Base-by-base conservation (phyloP, 2,888 invertebrate species). In the Acleris sparsana region DNA sequence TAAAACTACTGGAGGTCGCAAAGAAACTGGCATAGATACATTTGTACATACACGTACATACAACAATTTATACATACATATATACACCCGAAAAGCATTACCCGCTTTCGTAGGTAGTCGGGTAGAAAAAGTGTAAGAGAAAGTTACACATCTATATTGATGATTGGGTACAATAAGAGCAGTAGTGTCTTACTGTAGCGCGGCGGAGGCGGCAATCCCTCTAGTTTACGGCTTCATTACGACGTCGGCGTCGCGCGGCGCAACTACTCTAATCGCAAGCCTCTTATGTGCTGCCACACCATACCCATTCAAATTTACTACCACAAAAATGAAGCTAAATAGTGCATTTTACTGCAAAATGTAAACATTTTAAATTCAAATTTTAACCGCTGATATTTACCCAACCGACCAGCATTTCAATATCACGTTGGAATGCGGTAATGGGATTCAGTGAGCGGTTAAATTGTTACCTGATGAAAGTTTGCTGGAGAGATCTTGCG, bases 141-240 rank as follows among this genome's bases (percentile, higher is more conserved):
- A 39, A 39, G 39, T 39, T 13, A 13, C 39, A 13, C 39, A 13
- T 39, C 13, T 39, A 5, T 39, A 39, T 13, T 4, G 39, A 39
- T 39, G 39, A 39, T 39, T 3, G 13, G 13, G 39, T 39, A 39
- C 49, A 20, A 49, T 20, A 13, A 20, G 7, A 20, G 20, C 20
- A 20, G 20, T 4, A 13, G 39, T 25, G 52, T 16, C 25, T 22
- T n/a, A 52, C 2, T 44, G n/a, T 22, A n/a, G 75, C 76, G 80
- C 77, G 83, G 84, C 83, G 83, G 84, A 83, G 83, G 87, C 80
- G 84, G 83, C 82, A 80, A 79, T 84, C 82, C 75, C 85, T 79
- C 80, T 83, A 80, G 80, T 80, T 87, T 85, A 87, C 85, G 83
- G 83, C 88, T 89, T 89, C 88, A 88, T 89, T 88, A 88, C 83